Base-by-base conservation (phyloP, 2,888 invertebrate species). In the Cryptocheilus praepositus region DNA sequence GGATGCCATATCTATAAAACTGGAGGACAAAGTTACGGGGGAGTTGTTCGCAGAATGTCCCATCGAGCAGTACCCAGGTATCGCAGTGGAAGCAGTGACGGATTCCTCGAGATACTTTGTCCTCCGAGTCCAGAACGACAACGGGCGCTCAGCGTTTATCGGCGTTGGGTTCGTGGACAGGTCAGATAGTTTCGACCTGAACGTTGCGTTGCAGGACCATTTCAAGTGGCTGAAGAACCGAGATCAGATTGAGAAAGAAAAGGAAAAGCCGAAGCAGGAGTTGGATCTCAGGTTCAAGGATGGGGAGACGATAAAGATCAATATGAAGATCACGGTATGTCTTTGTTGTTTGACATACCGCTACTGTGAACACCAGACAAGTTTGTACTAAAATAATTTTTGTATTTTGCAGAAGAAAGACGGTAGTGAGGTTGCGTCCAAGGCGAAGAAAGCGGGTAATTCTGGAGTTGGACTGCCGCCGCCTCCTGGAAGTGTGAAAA, bases 51-150 rank as follows among this genome's bases (percentile, higher is more conserved):
- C 99, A 0, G 95, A 98, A 90, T 95, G 98, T 87, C 99, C 98
- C 0, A 95, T 99, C 79, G 98, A 99, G 82, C 93, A 94, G 85
- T 98, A 98, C 90, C 98, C 99, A 56, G 96, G 99, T 64, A 91
- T 96, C 64, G 97, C 98, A 13, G 93, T 99, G 36, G 99, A 99
- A 90, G 90, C 98, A 52, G 99, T 99, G 1, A 95, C 95, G 56
- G 99, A 99, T 89, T 99, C 99, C 66, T 98, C 98, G 62, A 93
- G 99, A 82, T 99, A 99, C 89, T 99, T 99, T 91, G 99, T 99
- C 25, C 91, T 99, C 56, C 92, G 96, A 85, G 96, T 99, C 85
- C 96, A 96, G 90, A 98, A 98, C 90, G 98, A 97, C 85, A 95
- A 94, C 90, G 98, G 97, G 93, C 91, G 96, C 75, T 93, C 93